phyloP scores from a whole-genome alignment of 2,113 vertebrate genomes.

The Anser cygnoides region DNA sequence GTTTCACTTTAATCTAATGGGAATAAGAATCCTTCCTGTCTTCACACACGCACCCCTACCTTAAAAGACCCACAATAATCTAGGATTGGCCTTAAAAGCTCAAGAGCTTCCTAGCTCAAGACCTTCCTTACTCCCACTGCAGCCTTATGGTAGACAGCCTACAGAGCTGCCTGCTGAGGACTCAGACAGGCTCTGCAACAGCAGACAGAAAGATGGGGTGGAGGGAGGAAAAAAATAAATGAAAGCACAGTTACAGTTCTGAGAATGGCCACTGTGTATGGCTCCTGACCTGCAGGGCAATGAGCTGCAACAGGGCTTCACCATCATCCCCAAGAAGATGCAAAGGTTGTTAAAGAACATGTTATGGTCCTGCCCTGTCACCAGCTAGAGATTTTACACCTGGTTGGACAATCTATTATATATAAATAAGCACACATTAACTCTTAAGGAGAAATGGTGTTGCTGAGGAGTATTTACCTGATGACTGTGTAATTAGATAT shows the following conservation, averaged over 20 bases:
- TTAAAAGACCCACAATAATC: constrained; percentile 44
- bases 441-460: neutral
- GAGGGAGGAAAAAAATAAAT: neutral
- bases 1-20: neutral
- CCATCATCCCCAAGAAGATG: neutral
- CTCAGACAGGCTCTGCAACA: neutral
- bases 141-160: constrained; percentile 3
- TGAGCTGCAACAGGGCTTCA: neutral
- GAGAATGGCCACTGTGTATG: neutral
- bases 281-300: neutral
- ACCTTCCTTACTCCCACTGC: constrained; percentile 38
- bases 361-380: neutral
- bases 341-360: neutral
- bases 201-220: neutral
- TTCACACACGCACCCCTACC: neutral
- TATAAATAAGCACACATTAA: neutral
- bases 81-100: constrained; percentile 54
- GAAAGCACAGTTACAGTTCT: neutral
- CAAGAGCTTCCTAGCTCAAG: neutral
- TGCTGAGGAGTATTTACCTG: neutral
- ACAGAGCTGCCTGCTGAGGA: neutral
- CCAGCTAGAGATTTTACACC: neutral
- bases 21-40: neutral
- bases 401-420: rapidly evolving
- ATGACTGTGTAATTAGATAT: neutral